phyloP scores from a whole-genome alignment of 2,797 vertebrate genomes.

The Chaetophractus vellerosus region DNA sequence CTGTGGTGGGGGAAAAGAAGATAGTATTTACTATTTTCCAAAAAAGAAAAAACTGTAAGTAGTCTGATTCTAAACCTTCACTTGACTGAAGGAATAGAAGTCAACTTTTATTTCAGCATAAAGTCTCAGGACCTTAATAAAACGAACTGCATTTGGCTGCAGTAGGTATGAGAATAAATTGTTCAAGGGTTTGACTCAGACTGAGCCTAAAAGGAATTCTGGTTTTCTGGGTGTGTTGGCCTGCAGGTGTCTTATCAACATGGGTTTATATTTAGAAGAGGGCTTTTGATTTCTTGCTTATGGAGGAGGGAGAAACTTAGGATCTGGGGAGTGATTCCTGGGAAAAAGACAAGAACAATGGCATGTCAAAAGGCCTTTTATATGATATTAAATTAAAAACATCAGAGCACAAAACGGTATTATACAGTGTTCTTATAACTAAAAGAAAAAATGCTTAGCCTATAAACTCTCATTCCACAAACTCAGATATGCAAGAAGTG shows the following conservation, averaged over 20 bases:
- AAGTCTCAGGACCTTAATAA: constrained; percentile 47
- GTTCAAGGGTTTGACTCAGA: constrained; percentile 50
- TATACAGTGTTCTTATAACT: background rate
- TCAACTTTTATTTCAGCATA: constrained; percentile 55
- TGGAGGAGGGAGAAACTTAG: constrained; percentile 19
- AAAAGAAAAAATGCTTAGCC: background rate
- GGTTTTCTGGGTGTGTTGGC: constrained; percentile 65
- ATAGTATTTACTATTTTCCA: background rate
- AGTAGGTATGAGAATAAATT: constrained; percentile 59
- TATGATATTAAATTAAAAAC: constrained; percentile 28
- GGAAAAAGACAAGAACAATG: constrained; percentile 51
- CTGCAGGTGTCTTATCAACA: constrained; percentile 65
- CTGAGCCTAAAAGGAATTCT: constrained; percentile 63
- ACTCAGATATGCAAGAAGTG: background rate
- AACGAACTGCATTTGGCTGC: constrained; percentile 60
- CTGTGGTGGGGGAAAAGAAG: background rate
- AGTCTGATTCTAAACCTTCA: constrained; percentile 24
- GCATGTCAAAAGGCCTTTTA: background rate
- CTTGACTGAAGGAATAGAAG: background rate
- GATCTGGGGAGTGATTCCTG: background rate
- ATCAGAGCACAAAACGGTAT: background rate
- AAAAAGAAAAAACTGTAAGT: constrained; percentile 2
- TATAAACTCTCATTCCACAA: background rate
- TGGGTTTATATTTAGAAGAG: constrained; percentile 72
- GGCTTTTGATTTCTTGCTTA: constrained; percentile 65